Evolutionary conservation across 2,797 vertebrate species (phyloP), one percentile per base, ranked within the genome.

Genomic region (Okamejei kenojei): DNA sequence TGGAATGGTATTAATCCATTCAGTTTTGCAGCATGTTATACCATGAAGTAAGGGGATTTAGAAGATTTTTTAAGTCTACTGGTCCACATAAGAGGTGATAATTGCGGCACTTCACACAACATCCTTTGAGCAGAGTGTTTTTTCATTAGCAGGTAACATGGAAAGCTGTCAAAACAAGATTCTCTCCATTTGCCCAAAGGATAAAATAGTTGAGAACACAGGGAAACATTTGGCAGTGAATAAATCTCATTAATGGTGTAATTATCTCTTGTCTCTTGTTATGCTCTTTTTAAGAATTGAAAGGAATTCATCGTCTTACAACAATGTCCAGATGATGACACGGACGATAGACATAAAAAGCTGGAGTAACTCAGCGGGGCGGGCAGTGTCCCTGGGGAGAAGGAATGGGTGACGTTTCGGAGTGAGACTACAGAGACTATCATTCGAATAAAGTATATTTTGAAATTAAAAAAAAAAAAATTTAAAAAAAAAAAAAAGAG

Each of bases 181-280:
- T 61, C 81, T 93, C 93, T 94, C 94, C 93, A 93, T 94, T 95
- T 94, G 94, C 95, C 95, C 11, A 74, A 95, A 95, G 94, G 94
- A 95, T 93, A 94, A 93, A 95, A 94, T 95, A 93, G 94, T 95
- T 96, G 61, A 94, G 94, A 94, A 95, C 95, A 94, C 77, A 94
- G 94, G 95, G 94, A 96, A 95, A 94, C 94, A 94, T 94, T 95
- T 95, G 95, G 94, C 93, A 94, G 94, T 61, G 93, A 94, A 94
- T 94, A 93, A 93, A 94, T 94, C 95, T 95, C 95, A 94, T 94
- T 94, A 95, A 93, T 91, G 94, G 94, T 95, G 94, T 94, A 95
- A 96, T 95, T 95, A 94, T 94, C 93, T 94, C 93, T 93, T 93
- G 93, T 21, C 94, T 78, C 94, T 94, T 94, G 94, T 94, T 94